Evolutionary conservation across 2,113 vertebrate genomes (phyloP).

Genomic region (Tragelaphus strepsiceros): DNA sequence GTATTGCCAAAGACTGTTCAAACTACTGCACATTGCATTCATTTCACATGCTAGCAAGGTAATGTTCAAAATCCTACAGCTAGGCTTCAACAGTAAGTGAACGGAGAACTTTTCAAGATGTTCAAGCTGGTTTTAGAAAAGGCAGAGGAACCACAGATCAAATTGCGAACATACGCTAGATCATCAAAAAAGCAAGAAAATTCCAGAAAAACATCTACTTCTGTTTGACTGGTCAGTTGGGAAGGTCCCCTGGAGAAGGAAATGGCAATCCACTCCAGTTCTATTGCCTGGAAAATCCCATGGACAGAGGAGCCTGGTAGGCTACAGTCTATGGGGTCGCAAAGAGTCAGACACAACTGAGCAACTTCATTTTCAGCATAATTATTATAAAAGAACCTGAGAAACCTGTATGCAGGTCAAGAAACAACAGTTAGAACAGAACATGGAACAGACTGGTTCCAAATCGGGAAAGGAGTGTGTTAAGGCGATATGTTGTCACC

Average conservation of each 20-base stretch:
- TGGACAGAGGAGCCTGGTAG: no score
- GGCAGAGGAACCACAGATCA: background rate
- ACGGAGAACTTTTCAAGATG: background rate
- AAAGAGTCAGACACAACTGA: no score
- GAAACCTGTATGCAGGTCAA: background rate
- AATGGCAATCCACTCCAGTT: no score
- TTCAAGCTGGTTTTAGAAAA: background rate
- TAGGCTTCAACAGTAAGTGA: background rate
- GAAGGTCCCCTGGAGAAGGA: no score
- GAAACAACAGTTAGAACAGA: background rate
- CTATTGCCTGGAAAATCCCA: no score
- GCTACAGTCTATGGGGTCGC: no score
- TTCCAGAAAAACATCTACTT: background rate
- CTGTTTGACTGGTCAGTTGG: background rate
- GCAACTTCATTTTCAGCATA: no score
- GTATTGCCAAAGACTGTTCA: background rate
- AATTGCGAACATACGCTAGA: background rate
- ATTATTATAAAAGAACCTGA: background rate
- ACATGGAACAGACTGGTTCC: background rate
- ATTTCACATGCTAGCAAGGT: background rate
- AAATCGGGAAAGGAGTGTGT: background rate
- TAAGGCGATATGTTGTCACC: background rate
- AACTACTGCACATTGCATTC: background rate
- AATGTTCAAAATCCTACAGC: background rate
- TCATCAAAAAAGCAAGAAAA: background rate